phyloP scores from a whole-genome alignment of 2,888 invertebrate genomes.

The Allolobophora icterica region DNA sequence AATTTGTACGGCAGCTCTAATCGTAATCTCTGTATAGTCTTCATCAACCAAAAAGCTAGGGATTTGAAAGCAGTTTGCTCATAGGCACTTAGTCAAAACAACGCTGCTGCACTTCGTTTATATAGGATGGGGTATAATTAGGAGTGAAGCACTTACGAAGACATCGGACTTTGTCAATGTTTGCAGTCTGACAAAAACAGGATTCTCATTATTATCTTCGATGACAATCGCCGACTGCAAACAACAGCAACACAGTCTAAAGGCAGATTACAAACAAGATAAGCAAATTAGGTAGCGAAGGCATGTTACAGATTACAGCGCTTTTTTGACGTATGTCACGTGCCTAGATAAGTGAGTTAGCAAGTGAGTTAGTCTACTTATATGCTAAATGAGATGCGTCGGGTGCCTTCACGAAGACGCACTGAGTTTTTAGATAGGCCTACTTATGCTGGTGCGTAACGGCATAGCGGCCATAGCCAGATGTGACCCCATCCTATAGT shows the following conservation, averaged over 20 bases:
- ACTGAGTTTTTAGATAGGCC: too few species aligned
- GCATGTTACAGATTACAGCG: background rate
- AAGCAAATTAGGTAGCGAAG: background rate
- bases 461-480: too few species aligned
- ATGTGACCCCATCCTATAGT: too few species aligned
- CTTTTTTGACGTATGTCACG: background rate
- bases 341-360: background rate
- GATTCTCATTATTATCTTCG: background rate
- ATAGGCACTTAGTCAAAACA: too few species aligned
- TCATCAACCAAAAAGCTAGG: too few species aligned
- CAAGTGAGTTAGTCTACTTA: too few species aligned
- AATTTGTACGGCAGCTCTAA: too few species aligned
- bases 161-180: background rate
- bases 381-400: too few species aligned
- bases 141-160: background rate
- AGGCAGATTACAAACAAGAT: background rate
- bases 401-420: background rate
- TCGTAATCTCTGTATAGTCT: too few species aligned
- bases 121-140: background rate
- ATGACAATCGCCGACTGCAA: constrained; percentile 2
- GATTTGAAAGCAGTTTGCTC: too few species aligned
- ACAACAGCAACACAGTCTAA: background rate
- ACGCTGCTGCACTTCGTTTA: too few species aligned
- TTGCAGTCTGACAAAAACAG: background rate
- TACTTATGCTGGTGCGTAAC: too few species aligned